These are phyloP conservation scores for Montipora sp. DNA, from an alignment of 64 coral and sea anemone species.

Conservation along the genomic window DNA sequence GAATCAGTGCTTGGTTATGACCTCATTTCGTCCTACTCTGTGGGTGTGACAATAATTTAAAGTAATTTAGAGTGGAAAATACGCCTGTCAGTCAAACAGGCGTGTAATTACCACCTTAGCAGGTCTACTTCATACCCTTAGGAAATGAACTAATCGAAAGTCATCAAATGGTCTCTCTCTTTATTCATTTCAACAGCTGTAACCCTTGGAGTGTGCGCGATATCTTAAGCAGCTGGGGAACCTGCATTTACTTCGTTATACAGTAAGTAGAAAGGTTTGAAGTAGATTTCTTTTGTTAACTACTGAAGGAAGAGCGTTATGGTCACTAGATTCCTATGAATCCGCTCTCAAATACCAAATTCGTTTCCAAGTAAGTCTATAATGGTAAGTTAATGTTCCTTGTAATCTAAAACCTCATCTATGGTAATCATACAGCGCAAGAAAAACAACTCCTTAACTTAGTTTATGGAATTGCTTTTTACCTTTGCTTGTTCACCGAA, in stretches of 20 bases:
- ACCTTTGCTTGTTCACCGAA: not conserved
- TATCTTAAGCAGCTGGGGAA: not conserved
- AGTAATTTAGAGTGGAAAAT: not conserved
- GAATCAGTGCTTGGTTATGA: too few species aligned
- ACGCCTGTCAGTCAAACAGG: not conserved
- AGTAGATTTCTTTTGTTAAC: not conserved
- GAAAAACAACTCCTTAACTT: not conserved
- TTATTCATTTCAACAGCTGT: not conserved
- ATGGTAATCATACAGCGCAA: not conserved
- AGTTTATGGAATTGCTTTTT: not conserved
- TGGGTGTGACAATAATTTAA: not conserved
- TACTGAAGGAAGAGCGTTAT: not conserved
- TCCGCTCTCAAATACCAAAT: too few species aligned
- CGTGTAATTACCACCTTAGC: not conserved
- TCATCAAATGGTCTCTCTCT: not conserved
- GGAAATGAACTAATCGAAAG: conserved; percentile 24
- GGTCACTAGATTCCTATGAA: too few species aligned
- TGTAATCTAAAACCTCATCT: not conserved
- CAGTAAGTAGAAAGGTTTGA: not conserved
- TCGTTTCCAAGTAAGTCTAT: not conserved
- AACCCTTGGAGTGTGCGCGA: not conserved
- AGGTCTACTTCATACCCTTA: conserved; percentile 12
- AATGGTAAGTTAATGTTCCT: not conserved
- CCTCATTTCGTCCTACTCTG: not conserved
- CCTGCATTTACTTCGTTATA: not conserved